Conservation (phyloP, 2,888 invertebrate genomes). For the Eupithecia abbreviata region DNA sequence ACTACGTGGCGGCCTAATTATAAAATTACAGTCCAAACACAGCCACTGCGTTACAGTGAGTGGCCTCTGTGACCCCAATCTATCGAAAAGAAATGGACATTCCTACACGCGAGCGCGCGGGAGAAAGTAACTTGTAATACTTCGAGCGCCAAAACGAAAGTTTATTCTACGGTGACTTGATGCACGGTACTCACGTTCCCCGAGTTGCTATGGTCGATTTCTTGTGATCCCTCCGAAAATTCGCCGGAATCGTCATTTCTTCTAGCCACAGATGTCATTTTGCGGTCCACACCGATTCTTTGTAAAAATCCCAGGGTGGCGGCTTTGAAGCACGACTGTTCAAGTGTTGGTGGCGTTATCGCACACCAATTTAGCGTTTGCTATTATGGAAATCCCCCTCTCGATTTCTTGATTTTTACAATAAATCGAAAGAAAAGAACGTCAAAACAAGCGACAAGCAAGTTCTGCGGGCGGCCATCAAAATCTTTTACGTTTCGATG, state of each 20-base stretch:
- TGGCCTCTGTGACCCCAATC: constrained; percentile 80
- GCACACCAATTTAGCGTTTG: constrained; percentile 56
- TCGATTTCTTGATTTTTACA: constrained; percentile 45
- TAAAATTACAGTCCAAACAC: constrained; percentile 63
- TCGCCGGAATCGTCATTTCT: constrained; percentile 79
- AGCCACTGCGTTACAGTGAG: constrained; percentile 67
- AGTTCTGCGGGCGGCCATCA: constrained; percentile 66
- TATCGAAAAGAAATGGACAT: constrained; percentile 79
- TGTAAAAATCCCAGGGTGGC: constrained; percentile 79
- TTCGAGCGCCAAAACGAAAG: constrained; percentile 79
- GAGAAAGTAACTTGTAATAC: constrained; percentile 78
- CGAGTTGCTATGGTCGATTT: constrained; percentile 74
- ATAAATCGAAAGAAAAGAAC: constrained; percentile 67
- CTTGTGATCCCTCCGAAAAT: constrained; percentile 80
- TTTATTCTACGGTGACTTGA: constrained; percentile 46
- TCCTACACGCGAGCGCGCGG: constrained; percentile 75
- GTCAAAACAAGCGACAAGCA: constrained; percentile 74
- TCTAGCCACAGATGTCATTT: constrained; percentile 78
- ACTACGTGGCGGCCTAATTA: constrained; percentile 60
- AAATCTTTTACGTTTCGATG: constrained; percentile 55
- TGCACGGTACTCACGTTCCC: constrained; percentile 73
- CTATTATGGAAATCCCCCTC: constrained; percentile 65
- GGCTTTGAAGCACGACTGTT: constrained; percentile 56
- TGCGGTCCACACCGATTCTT: constrained; percentile 73
- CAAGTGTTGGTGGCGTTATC: constrained; percentile 55